These are phyloP conservation scores for Cottus gobio DNA, from an alignment of 2,113 vertebrate genomes.

Conservation along the genomic window DNA sequence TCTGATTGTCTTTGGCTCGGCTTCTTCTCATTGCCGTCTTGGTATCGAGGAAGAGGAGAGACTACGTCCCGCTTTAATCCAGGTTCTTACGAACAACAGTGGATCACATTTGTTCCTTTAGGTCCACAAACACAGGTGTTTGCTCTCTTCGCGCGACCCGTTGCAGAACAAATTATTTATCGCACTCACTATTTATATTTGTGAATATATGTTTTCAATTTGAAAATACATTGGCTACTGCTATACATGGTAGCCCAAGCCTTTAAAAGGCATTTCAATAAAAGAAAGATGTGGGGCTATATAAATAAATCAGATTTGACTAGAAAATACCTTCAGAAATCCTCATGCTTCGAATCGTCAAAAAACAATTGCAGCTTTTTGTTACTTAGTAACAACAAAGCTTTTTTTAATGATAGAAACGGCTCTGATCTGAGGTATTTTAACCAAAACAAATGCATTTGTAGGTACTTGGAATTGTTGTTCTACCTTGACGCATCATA, in stretches of 20 bases:
- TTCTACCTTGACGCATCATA: not conserved
- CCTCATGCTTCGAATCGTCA: not conserved
- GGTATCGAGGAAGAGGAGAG: not conserved
- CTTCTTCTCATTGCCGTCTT: no score
- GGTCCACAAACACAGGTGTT: not conserved
- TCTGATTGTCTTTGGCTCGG: no score
- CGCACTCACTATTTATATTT: no score
- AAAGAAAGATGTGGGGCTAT: no score
- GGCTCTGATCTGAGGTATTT: not conserved
- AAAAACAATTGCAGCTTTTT: not conserved
- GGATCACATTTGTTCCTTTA: not conserved
- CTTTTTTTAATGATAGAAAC: not conserved
- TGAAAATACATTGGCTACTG: no score
- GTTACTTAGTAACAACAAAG: not conserved
- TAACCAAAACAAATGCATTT: not conserved
- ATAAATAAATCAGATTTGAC: not conserved
- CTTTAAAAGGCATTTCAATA: no score
- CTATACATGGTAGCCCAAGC: no score
- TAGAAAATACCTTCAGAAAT: not conserved
- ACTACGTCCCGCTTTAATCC: not conserved
- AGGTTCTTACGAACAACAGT: not conserved
- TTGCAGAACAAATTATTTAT: no score
- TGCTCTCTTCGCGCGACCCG: no score
- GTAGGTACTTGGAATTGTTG: not conserved
- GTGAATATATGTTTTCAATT: no score